These are phyloP conservation scores for Lepisosteus osseus DNA, from an alignment of 2,113 vertebrate species.

Conservation along the genomic window DNA sequence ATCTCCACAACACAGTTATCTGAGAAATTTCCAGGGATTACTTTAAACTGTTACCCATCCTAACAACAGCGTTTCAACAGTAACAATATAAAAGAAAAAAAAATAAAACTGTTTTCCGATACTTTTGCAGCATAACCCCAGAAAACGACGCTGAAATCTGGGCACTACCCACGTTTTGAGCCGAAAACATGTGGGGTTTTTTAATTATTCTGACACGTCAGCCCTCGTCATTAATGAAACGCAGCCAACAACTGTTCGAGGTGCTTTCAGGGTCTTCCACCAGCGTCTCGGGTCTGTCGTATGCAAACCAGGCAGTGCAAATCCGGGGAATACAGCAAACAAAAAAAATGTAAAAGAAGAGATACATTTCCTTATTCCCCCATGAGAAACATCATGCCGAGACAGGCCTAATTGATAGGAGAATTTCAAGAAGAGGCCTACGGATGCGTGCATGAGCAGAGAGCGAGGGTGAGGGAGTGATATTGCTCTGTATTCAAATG, in stretches of 20 bases:
- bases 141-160: background rate
- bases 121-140: too few relatives aligned
- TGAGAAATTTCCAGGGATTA: background rate
- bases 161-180: background rate
- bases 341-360: background rate
- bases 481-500: conserved; percentile 9
- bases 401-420: background rate
- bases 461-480: background rate
- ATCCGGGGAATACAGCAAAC: background rate
- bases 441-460: conserved; percentile 14
- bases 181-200: background rate
- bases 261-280: background rate
- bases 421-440: conserved; percentile 1
- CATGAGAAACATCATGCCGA: background rate
- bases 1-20: too few relatives aligned
- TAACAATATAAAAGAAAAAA: background rate
- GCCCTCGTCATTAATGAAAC: too few relatives aligned
- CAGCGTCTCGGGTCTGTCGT: too few relatives aligned
- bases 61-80: background rate
- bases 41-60: background rate
- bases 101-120: too few relatives aligned
- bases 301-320: background rate
- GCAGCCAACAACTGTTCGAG: too few relatives aligned
- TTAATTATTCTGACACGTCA: too few relatives aligned
- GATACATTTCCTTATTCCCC: background rate